Evolutionary conservation across 1,140 invertebrate species (phyloP), one percentile per base, ranked within the genome.

Genomic region (Trichogramma pretiosum): DNA sequence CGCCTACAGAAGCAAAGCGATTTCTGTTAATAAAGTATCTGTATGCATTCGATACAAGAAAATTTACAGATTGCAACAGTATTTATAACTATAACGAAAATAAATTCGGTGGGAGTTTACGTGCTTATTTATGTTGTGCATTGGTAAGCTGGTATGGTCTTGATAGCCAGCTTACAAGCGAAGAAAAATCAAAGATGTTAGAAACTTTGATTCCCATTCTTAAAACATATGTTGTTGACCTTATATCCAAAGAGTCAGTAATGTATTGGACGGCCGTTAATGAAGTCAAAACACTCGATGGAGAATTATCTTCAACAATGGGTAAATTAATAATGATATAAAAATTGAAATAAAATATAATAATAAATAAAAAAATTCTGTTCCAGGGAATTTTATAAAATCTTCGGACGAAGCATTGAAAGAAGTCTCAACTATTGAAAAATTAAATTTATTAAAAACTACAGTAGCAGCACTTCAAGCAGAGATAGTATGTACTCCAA

Each of bases 121-220:
- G 63, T 5, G 64, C 62, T 33, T 70, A 62, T 48, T 56, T 70
- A 44, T 68, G 67, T 23, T 17, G 61, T 10, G 65, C 56, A 19
- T 22, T 69, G 5, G 37, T 67, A 3, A 56, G 54, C 17, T 72
- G 64, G 66, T 41, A 61, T 32, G n/a, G n/a, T n/a, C 34, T 49
- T 1, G 2, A 51, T 18, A 42, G 40, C 4, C 33, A 46, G 30
- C 37, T 26, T 16, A 34, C 35, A 1, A 18, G 56, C 1, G 22
- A 59, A 19, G 26, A 37, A 11, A 13, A 53, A n/a, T n/a, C 49
- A 0, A 42, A 60, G 33, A 52, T 55, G n/a, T 44, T 38, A 23
- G 19, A 58, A 10, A 21, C 18, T 2, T 36, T 57, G 9, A 28
- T 33, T 17, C 13, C 50, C 5, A 33, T 63, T 4, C 46, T 71